Conservation (phyloP, 2,113 vertebrate genomes). For the Tachycineta bicolor region DNA sequence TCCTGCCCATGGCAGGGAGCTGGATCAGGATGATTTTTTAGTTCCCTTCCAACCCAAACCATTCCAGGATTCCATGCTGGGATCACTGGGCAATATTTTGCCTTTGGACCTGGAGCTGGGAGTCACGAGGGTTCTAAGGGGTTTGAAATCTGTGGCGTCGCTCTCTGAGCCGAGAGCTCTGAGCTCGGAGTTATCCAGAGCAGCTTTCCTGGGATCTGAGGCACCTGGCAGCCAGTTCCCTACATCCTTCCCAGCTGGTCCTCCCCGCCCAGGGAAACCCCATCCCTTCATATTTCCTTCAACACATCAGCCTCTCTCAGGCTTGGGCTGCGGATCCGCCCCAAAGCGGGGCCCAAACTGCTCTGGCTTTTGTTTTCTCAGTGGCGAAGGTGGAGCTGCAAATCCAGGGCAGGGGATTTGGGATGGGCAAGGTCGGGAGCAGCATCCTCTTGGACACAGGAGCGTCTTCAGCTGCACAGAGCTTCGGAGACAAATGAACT, state of each 20-base stretch:
- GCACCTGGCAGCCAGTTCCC: not conserved
- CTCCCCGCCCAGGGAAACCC: not conserved
- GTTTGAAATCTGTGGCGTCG: not conserved
- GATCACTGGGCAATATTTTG: not conserved
- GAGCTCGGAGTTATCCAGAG: not conserved
- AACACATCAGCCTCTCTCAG: no score
- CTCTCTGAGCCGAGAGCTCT: not conserved
- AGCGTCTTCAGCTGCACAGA: not conserved
- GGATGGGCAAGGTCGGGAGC: not conserved
- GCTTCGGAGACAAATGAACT: not conserved
- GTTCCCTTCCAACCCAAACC: not conserved
- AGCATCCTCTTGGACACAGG: not conserved
- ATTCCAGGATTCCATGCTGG: not conserved
- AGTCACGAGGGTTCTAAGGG: rapidly evolving
- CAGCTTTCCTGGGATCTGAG: not conserved
- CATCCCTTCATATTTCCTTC: not conserved
- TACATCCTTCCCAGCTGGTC: not conserved
- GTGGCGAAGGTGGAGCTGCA: not conserved
- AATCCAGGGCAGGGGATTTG: rapidly evolving
- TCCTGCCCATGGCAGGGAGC: not conserved
- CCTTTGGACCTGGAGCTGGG: not conserved
- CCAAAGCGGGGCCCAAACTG: not conserved
- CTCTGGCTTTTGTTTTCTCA: not conserved
- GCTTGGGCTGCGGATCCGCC: rapidly evolving
- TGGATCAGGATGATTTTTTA: not conserved